Percentiles rank a stretch among this genome's conserved stretches.
These are phyloP conservation scores for Leptopilina clavipes DNA, from an alignment of 1,140 invertebrate species.

Conservation along the genomic window DNA sequence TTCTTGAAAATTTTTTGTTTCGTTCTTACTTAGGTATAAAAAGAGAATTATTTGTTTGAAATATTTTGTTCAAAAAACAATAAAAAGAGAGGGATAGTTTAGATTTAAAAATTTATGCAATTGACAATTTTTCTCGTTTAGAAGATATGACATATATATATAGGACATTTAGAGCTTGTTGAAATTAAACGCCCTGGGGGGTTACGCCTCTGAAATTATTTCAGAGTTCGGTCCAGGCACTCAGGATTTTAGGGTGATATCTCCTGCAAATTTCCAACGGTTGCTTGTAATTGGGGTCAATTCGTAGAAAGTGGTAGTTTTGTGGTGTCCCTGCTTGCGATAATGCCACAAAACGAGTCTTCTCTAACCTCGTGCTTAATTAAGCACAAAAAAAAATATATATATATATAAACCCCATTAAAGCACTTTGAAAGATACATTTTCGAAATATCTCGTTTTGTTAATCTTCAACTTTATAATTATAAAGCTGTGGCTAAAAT, in stretches of 20 bases:
- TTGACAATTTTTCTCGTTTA: not conserved
- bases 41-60: too few relatives aligned
- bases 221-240: constrained; percentile 10
- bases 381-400: not conserved
- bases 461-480: too few relatives aligned
- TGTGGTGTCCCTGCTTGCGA: constrained; percentile 17
- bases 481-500: too few relatives aligned
- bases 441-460: not conserved
- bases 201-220: constrained; percentile 23
- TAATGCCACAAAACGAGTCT: constrained; percentile 25
- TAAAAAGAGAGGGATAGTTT: too few relatives aligned
- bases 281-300: constrained; percentile 23
- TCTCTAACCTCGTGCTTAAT: not conserved
- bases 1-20: too few relatives aligned
- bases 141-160: constrained; percentile 2
- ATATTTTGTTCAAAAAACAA: too few relatives aligned
- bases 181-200: constrained; percentile 17
- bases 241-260: constrained; percentile 31
- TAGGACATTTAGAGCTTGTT: not conserved
- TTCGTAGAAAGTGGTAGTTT: constrained; percentile 15
- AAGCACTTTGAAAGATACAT: not conserved
- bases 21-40: too few relatives aligned
- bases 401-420: not conserved
- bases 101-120: not conserved
- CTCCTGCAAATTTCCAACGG: constrained; percentile 23